A percentile compares a stretch with the other conserved stretches of the same genome.
phyloP scores from a whole-genome alignment of 2,888 invertebrate genomes.

The Harpagoxenus sublaevis region DNA sequence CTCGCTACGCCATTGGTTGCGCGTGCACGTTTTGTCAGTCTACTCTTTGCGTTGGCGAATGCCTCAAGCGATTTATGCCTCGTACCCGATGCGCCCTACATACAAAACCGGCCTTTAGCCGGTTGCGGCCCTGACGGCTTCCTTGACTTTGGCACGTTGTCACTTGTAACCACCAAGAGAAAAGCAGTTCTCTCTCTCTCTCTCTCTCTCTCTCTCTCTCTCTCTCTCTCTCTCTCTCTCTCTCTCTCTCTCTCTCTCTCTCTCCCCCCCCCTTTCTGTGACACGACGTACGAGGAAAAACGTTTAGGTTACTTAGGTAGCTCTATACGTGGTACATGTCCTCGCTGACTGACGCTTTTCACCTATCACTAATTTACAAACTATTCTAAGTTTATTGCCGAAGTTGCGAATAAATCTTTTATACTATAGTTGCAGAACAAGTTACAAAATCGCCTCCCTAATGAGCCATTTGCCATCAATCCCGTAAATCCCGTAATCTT shows the following conservation, averaged over 20 bases:
- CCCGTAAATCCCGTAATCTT: not conserved
- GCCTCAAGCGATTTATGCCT: conserved; percentile 61
- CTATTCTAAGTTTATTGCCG: not conserved
- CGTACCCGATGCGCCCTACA: conserved; percentile 59
- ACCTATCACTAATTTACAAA: not conserved
- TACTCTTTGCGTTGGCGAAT: conserved; percentile 63
- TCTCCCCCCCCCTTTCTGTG: not conserved
- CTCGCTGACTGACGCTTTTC: not conserved
- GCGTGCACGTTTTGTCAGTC: conserved; percentile 46
- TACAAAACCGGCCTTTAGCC: conserved; percentile 56
- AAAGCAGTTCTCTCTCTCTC: not conserved
- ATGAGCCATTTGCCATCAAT: not conserved
- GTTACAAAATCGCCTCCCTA: not conserved
- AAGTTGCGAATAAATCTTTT: not conserved
- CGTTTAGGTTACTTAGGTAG: no score
- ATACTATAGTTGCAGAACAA: not conserved
- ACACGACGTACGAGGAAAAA: conserved; percentile 1
- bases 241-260: not conserved
- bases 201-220: not conserved
- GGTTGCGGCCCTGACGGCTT: conserved; percentile 58
- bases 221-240: not conserved
- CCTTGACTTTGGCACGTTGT: conserved; percentile 65
- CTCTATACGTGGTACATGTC: not conserved
- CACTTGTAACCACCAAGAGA: conserved; percentile 10
- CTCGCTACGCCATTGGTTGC: conserved; percentile 33